A percentile compares a stretch with the other conserved stretches of the same genome.
Conservation (phyloP, 2,113 vertebrate species). For the Sula dactylatra region DNA sequence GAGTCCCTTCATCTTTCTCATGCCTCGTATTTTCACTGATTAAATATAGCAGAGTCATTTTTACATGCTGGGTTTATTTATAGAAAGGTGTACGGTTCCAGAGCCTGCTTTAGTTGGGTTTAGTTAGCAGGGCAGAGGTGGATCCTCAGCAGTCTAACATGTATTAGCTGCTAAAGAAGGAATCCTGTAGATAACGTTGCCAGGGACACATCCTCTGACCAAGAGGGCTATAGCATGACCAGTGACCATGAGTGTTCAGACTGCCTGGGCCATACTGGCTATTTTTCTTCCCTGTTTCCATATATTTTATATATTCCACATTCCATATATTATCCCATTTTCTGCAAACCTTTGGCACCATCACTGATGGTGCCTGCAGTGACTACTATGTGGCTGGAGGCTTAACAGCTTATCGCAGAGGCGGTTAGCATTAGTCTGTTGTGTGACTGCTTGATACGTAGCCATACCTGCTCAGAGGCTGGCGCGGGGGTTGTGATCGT, state of each 20-base stretch:
- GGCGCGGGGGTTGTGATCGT: neutral
- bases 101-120: neutral
- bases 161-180: neutral
- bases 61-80: neutral
- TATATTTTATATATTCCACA: no score
- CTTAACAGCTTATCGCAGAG: neutral
- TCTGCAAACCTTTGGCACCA: neutral
- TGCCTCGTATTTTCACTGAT: neutral
- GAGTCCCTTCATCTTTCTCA: neutral
- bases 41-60: slow-evolving; percentile 47
- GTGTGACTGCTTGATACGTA: neutral
- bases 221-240: neutral
- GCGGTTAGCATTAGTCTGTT: neutral
- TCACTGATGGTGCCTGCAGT: neutral
- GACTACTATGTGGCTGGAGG: neutral
- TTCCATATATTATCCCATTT: no score
- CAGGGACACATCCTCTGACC: neutral
- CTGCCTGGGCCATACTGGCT: neutral
- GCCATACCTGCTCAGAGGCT: neutral
- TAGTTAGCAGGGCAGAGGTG: neutral
- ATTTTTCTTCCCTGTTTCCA: neutral
- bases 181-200: neutral
- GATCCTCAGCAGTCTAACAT: neutral
- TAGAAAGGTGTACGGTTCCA: neutral
- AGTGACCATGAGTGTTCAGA: neutral